These are phyloP conservation scores for Schizotus pectinicornis DNA, from an alignment of 2,888 invertebrate genomes.

Conservation along the genomic window DNA sequence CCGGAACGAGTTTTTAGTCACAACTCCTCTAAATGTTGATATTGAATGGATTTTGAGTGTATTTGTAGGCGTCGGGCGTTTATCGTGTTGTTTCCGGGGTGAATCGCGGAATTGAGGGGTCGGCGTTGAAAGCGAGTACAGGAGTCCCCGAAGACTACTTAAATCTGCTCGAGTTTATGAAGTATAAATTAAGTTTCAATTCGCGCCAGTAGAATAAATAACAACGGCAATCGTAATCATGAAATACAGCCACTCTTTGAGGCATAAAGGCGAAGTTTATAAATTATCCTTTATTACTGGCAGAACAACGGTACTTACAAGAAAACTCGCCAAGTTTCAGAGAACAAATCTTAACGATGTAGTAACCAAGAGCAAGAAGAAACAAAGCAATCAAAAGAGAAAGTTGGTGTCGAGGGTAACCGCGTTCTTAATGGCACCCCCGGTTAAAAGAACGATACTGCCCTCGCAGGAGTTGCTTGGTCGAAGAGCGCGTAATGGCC, in stretches of 20 bases:
- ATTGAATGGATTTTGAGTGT: no score
- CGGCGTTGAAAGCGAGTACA: neutral
- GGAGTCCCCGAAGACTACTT: conserved; percentile 33
- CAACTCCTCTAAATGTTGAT: no score
- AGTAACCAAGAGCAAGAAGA: conserved; percentile 43
- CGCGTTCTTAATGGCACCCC: conserved; percentile 44
- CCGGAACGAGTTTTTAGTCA: conserved; percentile 32
- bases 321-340: conserved; percentile 39
- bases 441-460: conserved; percentile 43
- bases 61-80: no score
- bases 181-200: conserved; percentile 39
- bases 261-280: conserved; percentile 43
- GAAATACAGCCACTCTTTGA: conserved; percentile 40
- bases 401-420: conserved; percentile 44
- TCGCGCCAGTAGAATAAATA: conserved; percentile 38
- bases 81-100: conserved; percentile 1
- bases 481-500: conserved; percentile 39
- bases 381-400: conserved; percentile 47
- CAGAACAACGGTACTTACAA: conserved; percentile 44
- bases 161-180: conserved; percentile 33
- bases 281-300: conserved; percentile 47
- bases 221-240: conserved; percentile 41
- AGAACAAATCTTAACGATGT: conserved; percentile 46
- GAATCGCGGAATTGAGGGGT: neutral
- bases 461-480: conserved; percentile 40